A percentile compares a stretch with the other conserved stretches of the same genome.
Conservation (phyloP, 2,113 vertebrate genomes). For the Colaptes auratus region DNA sequence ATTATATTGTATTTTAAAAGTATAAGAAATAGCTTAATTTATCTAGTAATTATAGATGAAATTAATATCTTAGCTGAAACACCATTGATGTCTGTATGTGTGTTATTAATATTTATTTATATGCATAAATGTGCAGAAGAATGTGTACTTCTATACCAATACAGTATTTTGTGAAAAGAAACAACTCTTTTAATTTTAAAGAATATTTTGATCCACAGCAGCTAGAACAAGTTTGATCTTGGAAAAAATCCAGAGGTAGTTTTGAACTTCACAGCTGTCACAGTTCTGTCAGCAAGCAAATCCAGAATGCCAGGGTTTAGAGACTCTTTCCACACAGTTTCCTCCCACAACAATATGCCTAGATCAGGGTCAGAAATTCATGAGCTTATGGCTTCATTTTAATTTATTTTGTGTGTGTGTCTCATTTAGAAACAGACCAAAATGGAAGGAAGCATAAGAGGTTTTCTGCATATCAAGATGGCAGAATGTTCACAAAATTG, state of each 20-base stretch:
- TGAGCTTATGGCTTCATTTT: background rate
- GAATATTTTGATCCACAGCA: background rate
- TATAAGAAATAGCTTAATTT: background rate
- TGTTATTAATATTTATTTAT: background rate
- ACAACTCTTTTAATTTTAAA: background rate
- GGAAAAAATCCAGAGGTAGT: background rate
- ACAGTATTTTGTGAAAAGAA: background rate
- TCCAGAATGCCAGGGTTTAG: background rate
- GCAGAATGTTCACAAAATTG: background rate
- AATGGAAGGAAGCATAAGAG: background rate
- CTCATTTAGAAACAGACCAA: background rate
- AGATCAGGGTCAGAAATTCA: background rate
- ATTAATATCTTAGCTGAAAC: background rate
- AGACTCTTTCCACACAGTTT: background rate
- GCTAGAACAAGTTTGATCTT: background rate
- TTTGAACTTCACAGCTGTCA: conserved; percentile 2
- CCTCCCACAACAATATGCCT: background rate
- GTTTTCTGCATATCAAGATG: background rate
- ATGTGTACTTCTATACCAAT: background rate
- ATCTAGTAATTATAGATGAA: background rate
- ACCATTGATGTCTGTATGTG: background rate
- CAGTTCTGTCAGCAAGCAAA: background rate
- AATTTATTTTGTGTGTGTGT: background rate
- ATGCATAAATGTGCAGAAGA: background rate
- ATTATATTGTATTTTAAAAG: background rate